Evolutionary conservation across 1,140 invertebrate species (phyloP), one percentile per base, ranked within the genome.

Genomic region (Meloidogyne chitwoodi): DNA sequence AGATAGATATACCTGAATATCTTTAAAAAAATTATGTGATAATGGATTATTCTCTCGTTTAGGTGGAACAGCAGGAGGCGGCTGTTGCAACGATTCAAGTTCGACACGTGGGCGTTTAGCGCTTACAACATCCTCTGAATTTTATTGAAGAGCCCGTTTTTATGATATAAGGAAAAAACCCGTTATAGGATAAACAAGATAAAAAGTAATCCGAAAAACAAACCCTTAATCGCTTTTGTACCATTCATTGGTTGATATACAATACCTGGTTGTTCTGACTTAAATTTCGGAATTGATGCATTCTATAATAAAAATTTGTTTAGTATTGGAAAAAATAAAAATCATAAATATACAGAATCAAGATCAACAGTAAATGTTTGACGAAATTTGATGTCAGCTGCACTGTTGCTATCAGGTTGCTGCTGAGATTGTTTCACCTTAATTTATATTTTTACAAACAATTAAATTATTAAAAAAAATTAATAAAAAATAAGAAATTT

Each of bases 341-440:
- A 26, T 27, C 16, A 38, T 6, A 8, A 2, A n/a, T n/a, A 22
- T 74, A 74, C 71, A 4, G 71, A 74, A 65, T 74, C 71, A 38
- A 74, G 61, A 41, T 74, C 71, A 5, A 74, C 56, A 2, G 71
- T 74, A 38, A 74, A 63, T 4, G 48, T 65, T n/a, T 56, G 48
- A n/a, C 48, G 48, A 56, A 56, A 56, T 56, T 56, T 56, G 1
- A n/a, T 56, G 10, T 56, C 48, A 38, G 34, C 34, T 38, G 4
- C 34, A 38, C 8, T 38, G 14, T 16, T 44, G 2, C 2, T 19
- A n/a, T 56, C 48, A 1, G 48, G 10, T 56, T n/a, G n/a, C 10
- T 56, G 48, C 4, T n/a, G 19, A n/a, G 48, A 56, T 56, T 56
- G 48, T 22, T 56, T 56, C 4, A 4, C n/a, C 48, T 56, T 56